Percentiles rank a stretch among this genome's conserved stretches.
Conservation (phyloP, 2,797 vertebrate genomes). For the Muraenolepis orangiensis region DNA sequence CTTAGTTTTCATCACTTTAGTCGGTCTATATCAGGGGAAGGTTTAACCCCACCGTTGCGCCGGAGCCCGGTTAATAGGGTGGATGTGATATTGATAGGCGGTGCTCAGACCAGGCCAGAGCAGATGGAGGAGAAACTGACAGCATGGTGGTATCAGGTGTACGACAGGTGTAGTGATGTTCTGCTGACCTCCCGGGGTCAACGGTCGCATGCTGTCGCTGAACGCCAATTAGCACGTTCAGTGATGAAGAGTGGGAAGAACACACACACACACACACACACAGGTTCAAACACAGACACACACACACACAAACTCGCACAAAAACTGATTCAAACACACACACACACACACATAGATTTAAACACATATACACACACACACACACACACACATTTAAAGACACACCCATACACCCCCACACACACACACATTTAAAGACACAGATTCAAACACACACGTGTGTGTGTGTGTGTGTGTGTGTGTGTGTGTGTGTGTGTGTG, state of each 20-base stretch:
- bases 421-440: not conserved
- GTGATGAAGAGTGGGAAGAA: not conserved
- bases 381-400: not conserved
- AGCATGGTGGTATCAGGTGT: not conserved
- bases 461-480: not conserved
- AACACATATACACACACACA: not conserved
- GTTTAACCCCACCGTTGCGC: not conserved
- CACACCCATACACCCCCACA: not conserved
- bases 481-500: not conserved
- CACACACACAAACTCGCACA: not conserved
- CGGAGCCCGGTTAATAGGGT: not conserved
- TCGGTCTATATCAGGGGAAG: not conserved
- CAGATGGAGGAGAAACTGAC: not conserved
- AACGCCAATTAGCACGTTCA: not conserved
- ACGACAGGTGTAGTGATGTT: not conserved
- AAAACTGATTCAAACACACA: not conserved
- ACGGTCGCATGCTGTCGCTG: not conserved
- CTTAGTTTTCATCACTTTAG: not conserved
- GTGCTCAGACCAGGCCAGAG: not conserved
- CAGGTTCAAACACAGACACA: not conserved
- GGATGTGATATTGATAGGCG: not conserved
- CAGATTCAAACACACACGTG: too few relatives aligned
- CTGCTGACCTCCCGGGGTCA: not conserved
- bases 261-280: not conserved
- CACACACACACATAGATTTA: not conserved